Base-by-base conservation (phyloP, 2,888 invertebrate species). In the Tenodera sinensis region DNA sequence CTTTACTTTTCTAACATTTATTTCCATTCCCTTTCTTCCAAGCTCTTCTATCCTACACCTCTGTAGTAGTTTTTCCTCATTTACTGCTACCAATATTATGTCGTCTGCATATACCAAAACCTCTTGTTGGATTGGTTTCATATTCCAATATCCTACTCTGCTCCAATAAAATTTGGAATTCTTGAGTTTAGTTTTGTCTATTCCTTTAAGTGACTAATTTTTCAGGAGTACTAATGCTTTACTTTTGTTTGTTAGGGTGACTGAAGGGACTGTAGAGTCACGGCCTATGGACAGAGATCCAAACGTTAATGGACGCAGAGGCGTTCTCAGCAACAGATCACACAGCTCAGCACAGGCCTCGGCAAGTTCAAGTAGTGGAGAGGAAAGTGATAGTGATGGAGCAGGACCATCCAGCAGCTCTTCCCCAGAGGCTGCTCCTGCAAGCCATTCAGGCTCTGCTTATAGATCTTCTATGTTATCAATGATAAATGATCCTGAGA, bases 221-320 rank as follows among this genome's bases (percentile, higher is more conserved):
- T n/a, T n/a, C n/a, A n/a, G n/a, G 6, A 4, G 8, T 9, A 83
- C 8, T 14, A 83, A 83, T 83, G 7, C 34, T 25, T 71, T 20
- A 83, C 9, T 84, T 71, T 83, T 83, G 3, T 85, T 81, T 71
- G 15, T 82, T 87, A 88, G 89, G 47, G 84, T 83, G 8, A 14
- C 83, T 7, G 83, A 87, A 25, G 90, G 92, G 92, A 89, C 92
- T 92, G 90, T 91, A 92, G 85, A 92, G 92, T 8, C 91, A 90
- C 90, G 28, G 92, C 94, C 94, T 83, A 91, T 95, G 88, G 96
- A 96, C 92, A 94, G 94, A 92, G 97, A 97, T 92, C 96, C 96
- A 91, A 96, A 97, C 93, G 95, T 97, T 42, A 97, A 97, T 93
- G 97, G 97, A 1, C 94, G 95, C 91, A 94, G 96, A 91, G 96